Evolutionary conservation across 2,797 vertebrate species (phyloP).

Genomic region (Sparus aurata): DNA sequence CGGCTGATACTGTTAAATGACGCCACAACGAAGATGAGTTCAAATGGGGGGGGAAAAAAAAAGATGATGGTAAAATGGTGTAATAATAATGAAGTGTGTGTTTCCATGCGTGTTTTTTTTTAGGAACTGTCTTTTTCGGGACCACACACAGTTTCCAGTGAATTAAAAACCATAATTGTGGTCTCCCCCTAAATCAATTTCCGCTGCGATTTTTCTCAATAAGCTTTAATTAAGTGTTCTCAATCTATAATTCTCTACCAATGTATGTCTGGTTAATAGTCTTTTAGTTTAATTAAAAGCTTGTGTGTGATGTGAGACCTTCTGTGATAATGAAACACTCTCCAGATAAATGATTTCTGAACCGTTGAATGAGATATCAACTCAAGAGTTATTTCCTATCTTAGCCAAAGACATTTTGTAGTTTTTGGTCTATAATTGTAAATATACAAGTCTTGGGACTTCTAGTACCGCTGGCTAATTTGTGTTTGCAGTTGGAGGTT

Average conservation of each 20-base stretch:
- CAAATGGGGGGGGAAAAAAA: too few species aligned
- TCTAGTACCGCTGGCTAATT: slow-evolving; percentile 47
- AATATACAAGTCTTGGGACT: slow-evolving; percentile 34
- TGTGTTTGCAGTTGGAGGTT: slow-evolving; percentile 48
- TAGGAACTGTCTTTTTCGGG: slow-evolving; percentile 24
- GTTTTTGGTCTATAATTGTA: slow-evolving; percentile 34
- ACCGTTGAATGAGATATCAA: slow-evolving; percentile 13
- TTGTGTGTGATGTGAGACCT: slow-evolving; percentile 50
- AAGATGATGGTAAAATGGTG: too few species aligned
- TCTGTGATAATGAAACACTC: slow-evolving; percentile 39
- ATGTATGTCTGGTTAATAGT: slow-evolving; percentile 46
- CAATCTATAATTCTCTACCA: slow-evolving; percentile 47
- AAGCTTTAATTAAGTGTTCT: slow-evolving; percentile 57
- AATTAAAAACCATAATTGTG: slow-evolving; percentile 52
- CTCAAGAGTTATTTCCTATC: not conserved
- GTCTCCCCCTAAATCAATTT: slow-evolving; percentile 60
- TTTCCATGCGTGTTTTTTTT: not conserved
- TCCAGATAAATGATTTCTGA: slow-evolving; percentile 38
- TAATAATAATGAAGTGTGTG: not conserved
- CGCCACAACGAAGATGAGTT: too few species aligned
- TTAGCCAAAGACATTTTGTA: slow-evolving; percentile 10
- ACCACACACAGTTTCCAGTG: slow-evolving; percentile 37
- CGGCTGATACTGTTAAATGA: not conserved
- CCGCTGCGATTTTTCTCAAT: slow-evolving; percentile 51
- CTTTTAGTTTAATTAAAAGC: slow-evolving; percentile 53